Base-by-base conservation (phyloP, 1,140 invertebrate genomes). In the Philopotamus ludificatus region DNA sequence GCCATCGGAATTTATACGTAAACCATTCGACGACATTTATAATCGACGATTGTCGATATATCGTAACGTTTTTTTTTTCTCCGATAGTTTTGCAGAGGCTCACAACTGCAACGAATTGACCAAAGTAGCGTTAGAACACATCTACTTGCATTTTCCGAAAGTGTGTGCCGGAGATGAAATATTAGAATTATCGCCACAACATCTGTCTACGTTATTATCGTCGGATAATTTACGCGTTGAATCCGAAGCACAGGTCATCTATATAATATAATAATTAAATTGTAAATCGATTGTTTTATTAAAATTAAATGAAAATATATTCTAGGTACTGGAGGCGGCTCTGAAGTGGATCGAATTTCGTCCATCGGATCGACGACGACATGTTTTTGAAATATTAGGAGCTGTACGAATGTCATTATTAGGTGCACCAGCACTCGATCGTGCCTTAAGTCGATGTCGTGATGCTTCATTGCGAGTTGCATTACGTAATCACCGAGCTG, bases 181-280 rank as follows among this genome's bases (percentile, higher is more conserved):
- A 75, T 81, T 92, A 66, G 92, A 95, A 71, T 79, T 95, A 47
- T 90, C 91, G 23, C 86, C 91, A 72, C 87, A 91, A 71, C 85
- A 92, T 73, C 78, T 97, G 57, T 84, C 90, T 63, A 86, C 86
- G 71, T 87, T 93, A 71, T 79, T 98, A 18, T 87, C 88, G 71
- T 94, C 93, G 65, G 95, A 98, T 81, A 86, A 93, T 74, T 82
- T 98, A 50, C 89, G 90, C 74, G 91, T 98, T 51, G 90, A 94
- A 74, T 92, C 89, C 71, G 95, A 98, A 84, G 91, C 89, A 71
- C 92, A 97, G 85, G 90, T 89, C 20, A n/a, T n/a, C n/a, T 9
- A 21, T 57, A 20, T 55, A 8, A 2, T 55, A 9, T 55, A 1
- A 55, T 39, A 39, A 47, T 47, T 47, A 18, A 47, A 47, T 9